Base-by-base conservation (phyloP, 2,113 vertebrate genomes). In the Lichenostomus cassidix region DNA sequence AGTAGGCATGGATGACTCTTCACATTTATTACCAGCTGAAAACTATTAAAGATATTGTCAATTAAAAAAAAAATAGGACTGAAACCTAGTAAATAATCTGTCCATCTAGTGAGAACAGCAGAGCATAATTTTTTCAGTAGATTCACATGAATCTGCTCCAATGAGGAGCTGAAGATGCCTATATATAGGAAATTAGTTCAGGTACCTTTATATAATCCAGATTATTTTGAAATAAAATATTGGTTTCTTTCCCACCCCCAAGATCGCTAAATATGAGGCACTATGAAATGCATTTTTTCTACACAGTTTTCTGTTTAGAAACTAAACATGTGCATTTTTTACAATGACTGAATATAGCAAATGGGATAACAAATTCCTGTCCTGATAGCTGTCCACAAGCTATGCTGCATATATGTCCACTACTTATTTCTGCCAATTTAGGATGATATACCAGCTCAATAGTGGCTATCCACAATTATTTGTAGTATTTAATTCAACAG, bases 181-280 rank as follows among this genome's bases (percentile, higher is more conserved):
- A 23, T 53, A 62, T 79, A 52, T 42, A 91, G 59, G 79, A 89
- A 83, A 95, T 82, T 16, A 70, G 41, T 75, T 39, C 24, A 87
- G 73, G 25, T 68, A 76, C 23, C 24, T 73, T 96, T 77, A 65
- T 70, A 31, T 91, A 94, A 79, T 62, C 42, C 39, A 50, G 12
- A 83, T 87, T 85, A 63, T 69, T 91, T 71, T 87, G 41, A 85
- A 90, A 90, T 70, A 91, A 89, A 83, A 65, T 82, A 84, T 5
- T 67, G 15, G 9, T 28, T 75, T 71, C 10, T 87, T 75, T 89
- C 20, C 23, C 15, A 81, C 14, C 18, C 41, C 21, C 31, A 52
- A 60, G 46, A 56, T 70, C 67, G 63, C 59, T 70, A 83, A 87
- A 25, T 75, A 74, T 75, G 70, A 80, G 71, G 27, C 31, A 69